Evolutionary conservation across 2,888 invertebrate species (phyloP).

Genomic region (Bhutanitis thaidina): DNA sequence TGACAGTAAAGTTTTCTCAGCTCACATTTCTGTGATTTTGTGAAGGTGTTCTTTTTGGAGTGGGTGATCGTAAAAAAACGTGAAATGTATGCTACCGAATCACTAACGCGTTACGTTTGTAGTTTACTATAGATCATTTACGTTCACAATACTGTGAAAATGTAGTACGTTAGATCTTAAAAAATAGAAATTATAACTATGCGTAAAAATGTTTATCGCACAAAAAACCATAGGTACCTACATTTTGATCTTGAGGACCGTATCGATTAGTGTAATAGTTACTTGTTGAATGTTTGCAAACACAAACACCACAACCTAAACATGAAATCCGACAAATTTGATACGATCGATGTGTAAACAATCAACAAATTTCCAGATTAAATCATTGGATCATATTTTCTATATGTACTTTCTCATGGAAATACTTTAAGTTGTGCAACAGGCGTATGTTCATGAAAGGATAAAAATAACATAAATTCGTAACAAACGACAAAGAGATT

Average conservation of each 20-base stretch:
- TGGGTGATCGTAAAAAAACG: constrained; percentile 22
- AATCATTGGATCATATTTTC: neutral
- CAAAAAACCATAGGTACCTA: no score
- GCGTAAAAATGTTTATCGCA: no score
- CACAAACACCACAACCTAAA: constrained; percentile 16
- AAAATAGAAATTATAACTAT: no score
- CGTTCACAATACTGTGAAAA: no score
- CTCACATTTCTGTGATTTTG: constrained; percentile 20
- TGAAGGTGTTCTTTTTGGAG: constrained; percentile 17
- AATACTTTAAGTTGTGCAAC: neutral
- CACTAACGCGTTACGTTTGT: constrained; percentile 45
- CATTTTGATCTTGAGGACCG: constrained; percentile 39
- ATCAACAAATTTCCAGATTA: neutral
- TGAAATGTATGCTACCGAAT: constrained; percentile 49
- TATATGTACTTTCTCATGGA: neutral
- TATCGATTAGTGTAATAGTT: constrained; percentile 70
- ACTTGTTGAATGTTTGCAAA: constrained; percentile 68
- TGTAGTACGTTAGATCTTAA: no score
- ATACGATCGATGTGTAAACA: neutral
- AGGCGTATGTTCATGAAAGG: neutral
- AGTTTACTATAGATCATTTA: constrained; percentile 27
- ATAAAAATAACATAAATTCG: constrained; percentile 18
- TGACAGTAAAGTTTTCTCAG: constrained; percentile 27
- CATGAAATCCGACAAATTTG: neutral
- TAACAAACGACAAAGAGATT: constrained; percentile 18